A percentile compares a stretch with the other conserved stretches of the same genome.
These are phyloP conservation scores for Solea senegalensis DNA, from an alignment of 2,113 vertebrate genomes.

Conservation along the genomic window DNA sequence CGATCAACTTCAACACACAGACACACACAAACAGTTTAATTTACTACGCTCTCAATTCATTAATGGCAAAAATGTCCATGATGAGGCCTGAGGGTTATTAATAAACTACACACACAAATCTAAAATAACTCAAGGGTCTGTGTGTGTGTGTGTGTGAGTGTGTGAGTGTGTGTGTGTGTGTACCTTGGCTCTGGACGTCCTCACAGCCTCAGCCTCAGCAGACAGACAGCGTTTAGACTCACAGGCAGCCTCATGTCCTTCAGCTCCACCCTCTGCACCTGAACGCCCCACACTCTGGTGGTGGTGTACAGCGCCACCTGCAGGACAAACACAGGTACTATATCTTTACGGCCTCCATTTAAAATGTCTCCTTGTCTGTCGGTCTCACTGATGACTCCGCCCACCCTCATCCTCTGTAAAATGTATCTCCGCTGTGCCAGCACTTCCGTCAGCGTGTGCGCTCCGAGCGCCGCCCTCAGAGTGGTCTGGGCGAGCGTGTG, in stretches of 20 bases:
- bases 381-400: background rate
- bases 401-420: conserved; percentile 67
- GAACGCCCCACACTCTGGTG: conserved; percentile 71
- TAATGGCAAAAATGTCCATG: too few relatives aligned
- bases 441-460: conserved; percentile 71
- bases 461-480: conserved; percentile 72
- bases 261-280: conserved; percentile 72
- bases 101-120: too few relatives aligned
- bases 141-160: too few relatives aligned
- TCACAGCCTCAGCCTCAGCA: conserved; percentile 70
- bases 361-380: too few relatives aligned
- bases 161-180: background rate
- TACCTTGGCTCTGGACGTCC: conserved; percentile 74
- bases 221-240: conserved; percentile 71
- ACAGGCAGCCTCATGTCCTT: conserved; percentile 66
- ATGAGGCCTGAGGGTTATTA: too few relatives aligned
- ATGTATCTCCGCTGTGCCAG: conserved; percentile 63
- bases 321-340: background rate
- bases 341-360: too few relatives aligned
- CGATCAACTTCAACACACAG: conserved; percentile 47
- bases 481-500: conserved; percentile 75
- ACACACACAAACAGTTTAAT: background rate
- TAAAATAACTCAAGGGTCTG: too few relatives aligned
- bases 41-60: too few relatives aligned
- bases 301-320: conserved; percentile 58